Conservation (phyloP, 2,113 vertebrate species). For the Todiramphus saurophagus region DNA sequence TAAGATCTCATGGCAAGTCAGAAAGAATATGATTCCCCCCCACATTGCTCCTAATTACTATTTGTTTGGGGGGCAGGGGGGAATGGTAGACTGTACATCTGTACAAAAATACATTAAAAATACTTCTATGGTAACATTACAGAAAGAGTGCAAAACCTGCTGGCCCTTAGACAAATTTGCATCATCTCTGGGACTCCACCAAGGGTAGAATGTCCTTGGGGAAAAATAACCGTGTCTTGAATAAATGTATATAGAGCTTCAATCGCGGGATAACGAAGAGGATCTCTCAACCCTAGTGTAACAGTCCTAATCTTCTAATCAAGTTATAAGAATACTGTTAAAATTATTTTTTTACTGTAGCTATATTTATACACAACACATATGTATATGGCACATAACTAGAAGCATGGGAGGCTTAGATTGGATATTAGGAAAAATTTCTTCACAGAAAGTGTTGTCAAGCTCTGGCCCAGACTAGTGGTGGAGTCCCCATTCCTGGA, state of each 20-base stretch:
- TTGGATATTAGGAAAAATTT: background rate
- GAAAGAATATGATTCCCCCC: background rate
- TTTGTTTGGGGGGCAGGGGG: background rate
- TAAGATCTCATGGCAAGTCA: background rate
- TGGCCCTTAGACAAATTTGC: background rate
- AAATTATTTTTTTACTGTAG: background rate
- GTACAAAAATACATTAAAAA: background rate
- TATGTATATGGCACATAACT: background rate
- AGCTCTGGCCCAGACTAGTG: background rate
- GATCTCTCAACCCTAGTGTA: background rate
- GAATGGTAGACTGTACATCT: background rate
- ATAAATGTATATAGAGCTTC: background rate
- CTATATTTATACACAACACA: background rate
- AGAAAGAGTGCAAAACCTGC: background rate
- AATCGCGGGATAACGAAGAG: background rate
- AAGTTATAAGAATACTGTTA: background rate
- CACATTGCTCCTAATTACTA: background rate
- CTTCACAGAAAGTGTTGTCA: background rate
- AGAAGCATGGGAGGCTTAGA: background rate
- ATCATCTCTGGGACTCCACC: background rate
- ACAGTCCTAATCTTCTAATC: background rate
- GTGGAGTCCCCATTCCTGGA: background rate
- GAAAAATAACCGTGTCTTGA: background rate
- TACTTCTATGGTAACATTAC: background rate
- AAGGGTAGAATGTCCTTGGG: background rate